Evolutionary conservation across 2,797 vertebrate genomes (phyloP).

Genomic region (Merluccius polli): DNA sequence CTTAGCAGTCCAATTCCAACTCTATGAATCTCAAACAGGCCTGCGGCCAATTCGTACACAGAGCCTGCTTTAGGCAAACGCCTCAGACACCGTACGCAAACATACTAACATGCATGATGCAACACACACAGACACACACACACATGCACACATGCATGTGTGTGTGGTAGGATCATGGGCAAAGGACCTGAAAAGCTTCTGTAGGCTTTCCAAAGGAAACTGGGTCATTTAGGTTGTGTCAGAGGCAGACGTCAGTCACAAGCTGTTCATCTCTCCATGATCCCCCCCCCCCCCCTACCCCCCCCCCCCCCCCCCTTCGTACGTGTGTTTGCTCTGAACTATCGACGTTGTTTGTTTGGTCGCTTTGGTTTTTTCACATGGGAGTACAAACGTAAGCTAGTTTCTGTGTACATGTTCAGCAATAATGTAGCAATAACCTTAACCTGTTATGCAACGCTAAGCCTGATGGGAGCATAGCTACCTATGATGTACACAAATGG

Average conservation of each 20-base stretch:
- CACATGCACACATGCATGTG: neutral
- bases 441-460: neutral
- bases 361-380: neutral
- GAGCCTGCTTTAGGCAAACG: neutral
- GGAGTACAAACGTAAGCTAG: neutral
- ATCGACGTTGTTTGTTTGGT: neutral
- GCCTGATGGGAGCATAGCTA: neutral
- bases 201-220: constrained; percentile 38
- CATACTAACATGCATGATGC: constrained; percentile 1
- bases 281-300: neutral
- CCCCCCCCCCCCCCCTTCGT: neutral
- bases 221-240: neutral
- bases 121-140: neutral
- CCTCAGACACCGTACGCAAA: neutral
- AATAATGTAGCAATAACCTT: neutral
- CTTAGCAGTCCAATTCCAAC: neutral
- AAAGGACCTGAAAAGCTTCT: constrained; percentile 19
- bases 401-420: neutral
- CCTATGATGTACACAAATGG: neutral
- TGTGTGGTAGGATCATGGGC: neutral
- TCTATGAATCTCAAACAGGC: constrained; percentile 2
- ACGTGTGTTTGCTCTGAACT: neutral
- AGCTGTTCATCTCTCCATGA: constrained; percentile 22
- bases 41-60: neutral
- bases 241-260: neutral